Base-by-base conservation (phyloP, 2,113 vertebrate genomes). In the Hippolais icterina region DNA sequence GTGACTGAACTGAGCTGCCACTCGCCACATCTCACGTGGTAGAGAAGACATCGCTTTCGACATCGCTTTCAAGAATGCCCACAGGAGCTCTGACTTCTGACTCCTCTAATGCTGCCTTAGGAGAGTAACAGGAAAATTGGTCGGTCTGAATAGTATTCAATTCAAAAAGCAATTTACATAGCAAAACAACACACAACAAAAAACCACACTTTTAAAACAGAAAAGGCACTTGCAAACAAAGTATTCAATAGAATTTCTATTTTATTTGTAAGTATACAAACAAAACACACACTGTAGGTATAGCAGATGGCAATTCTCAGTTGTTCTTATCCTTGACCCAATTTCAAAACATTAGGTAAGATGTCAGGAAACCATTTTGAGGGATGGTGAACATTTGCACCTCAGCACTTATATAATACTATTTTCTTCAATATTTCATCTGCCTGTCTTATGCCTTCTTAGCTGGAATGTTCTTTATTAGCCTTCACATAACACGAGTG, bases 351-450 rank as follows among this genome's bases (percentile, higher is more conserved):
- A 81, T 92, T 83, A 87, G 95, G 49, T 78, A 77, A 93, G 81
- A 63, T 59, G 12, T 89, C 46, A 95, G 25, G 87, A 89, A 90
- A 96, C 33, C 53, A 60, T 70, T 88, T 63, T 70, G 82, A 95
- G 52, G 56, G 25, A 92, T 31, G 31, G 81, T 60, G 61, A 95
- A 89, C 39, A 66, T 44, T 87, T 93, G 23, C 50, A 84, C 64
- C 76, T 95, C 77, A 72, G 47, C 63, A 89, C 63, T 83, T 52
- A 47, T 3, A 56, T 59, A 93, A 65, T 52, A 87, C 57, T 89
- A 79, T 90, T 68, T 82, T 77, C 63, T 91, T 86, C 72, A 96
- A 66, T 92, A 93, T 94, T 95, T 96, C 91, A 93, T 49, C 84
- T 71, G 75, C 27, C 71, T 96, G 70, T 92, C 59, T 76, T 61